Base-by-base conservation (phyloP, 2,113 vertebrate species). In the Oreochromis tanganicae region DNA sequence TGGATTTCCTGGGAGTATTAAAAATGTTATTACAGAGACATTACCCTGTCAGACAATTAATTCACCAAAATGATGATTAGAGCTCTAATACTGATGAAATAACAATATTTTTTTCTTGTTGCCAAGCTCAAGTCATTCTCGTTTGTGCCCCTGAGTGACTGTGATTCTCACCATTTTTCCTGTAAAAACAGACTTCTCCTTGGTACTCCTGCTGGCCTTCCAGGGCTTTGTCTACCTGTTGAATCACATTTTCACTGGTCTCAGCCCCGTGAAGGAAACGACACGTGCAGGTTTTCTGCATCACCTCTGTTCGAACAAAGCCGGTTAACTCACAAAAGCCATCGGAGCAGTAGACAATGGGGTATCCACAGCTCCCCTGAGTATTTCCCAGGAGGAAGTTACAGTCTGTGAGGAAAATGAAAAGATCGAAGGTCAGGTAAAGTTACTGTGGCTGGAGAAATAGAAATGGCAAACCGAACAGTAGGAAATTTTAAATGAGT, bases 381-480 rank as follows among this genome's bases (percentile, higher is more conserved):
- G 98, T 97, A 1, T 98, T 99, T 61, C 98, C 98, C 95, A 99
- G 96, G 46, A 99, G 96, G 95, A 99, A 99, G 95, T 99, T 99
- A 95, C 98, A 98, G 94, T 99, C 98, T 99, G 96, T 48, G 48
- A 91, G 46, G 8, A 13, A 50, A 57, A 88, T 4, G 75, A 50
- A 14, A 84, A 17, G 16, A 41, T 10, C 13, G 24, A 21, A 11
- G n/a, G 34, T 19, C 4, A 52, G 17, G 38, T 50, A 8, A 78
- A 50, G 27, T 8, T 78, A 50, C 29, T 32, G 4, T 61, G 48
- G 24, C 46, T 86, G 13, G 19, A 78, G 16, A 27, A 80, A 81
- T 4, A 27, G n/a, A 56, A 71, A 71, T 24, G 5, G n/a, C 0
- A 7, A 73, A 78, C 2, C 32, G 5, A 84, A 29, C 17, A 81